Evolutionary conservation across 2,113 vertebrate genomes (phyloP).

Genomic region (Leucoraja erinaceus): DNA sequence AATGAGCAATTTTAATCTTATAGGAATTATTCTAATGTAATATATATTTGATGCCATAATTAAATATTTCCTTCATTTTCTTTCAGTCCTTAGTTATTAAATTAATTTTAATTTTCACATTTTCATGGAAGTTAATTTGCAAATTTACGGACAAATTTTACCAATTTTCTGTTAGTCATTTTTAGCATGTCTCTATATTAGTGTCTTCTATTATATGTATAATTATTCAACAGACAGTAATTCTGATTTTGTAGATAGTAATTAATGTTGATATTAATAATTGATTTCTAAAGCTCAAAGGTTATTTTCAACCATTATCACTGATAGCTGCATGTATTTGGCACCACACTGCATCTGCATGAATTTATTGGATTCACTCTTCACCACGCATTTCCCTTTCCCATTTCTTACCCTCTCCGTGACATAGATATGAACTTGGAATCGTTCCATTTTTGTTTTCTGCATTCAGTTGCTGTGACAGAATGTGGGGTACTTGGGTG

Average conservation of each 20-base stretch:
- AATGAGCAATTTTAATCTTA: background rate
- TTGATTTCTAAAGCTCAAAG: background rate
- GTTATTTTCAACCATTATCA: background rate
- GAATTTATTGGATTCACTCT: slow-evolving; percentile 13
- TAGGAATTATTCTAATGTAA: background rate
- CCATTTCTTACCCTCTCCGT: background rate
- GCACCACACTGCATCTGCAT: slow-evolving; percentile 14
- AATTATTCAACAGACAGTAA: background rate
- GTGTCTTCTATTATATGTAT: background rate
- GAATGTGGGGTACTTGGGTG: background rate
- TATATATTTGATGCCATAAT: background rate
- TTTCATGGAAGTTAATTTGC: background rate
- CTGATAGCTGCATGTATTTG: slow-evolving; percentile 11
- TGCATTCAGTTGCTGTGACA: slow-evolving; percentile 29
- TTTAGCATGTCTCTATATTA: background rate
- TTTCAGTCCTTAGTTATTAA: background rate
- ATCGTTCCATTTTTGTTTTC: background rate
- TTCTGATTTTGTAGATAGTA: background rate
- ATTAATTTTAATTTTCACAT: too few species aligned
- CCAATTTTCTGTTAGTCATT: background rate
- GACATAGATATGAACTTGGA: background rate
- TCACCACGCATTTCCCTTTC: background rate
- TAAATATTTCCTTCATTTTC: background rate
- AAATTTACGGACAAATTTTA: background rate
- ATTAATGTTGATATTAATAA: background rate